Conservation (phyloP, 2,888 invertebrate genomes). For the Zelleria hepariella region DNA sequence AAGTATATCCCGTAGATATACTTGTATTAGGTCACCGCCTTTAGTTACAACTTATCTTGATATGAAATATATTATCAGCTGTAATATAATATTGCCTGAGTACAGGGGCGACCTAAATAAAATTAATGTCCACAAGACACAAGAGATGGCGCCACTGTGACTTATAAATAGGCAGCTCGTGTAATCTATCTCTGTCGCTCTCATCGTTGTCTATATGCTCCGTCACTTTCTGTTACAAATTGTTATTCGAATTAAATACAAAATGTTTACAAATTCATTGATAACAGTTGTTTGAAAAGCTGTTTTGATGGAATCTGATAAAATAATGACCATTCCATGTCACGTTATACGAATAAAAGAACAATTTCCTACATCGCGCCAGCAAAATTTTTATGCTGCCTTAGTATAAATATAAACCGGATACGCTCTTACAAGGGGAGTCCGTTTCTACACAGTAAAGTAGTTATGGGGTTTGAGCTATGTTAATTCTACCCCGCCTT, state of each 20-base stretch:
- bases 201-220: background rate
- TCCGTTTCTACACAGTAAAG: constrained; percentile 7
- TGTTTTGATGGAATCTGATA: background rate
- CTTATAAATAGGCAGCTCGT: background rate
- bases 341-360: background rate
- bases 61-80: too few relatives aligned
- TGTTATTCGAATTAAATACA: background rate
- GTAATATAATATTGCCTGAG: too few relatives aligned
- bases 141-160: background rate
- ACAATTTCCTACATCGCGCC: background rate
- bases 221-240: background rate
- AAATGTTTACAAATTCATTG: background rate
- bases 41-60: too few relatives aligned
- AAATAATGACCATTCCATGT: background rate
- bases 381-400: background rate
- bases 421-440: background rate
- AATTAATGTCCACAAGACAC: background rate
- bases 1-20: background rate
- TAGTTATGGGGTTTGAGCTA: constrained; percentile 4
- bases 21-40: too few relatives aligned
- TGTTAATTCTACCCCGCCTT: background rate
- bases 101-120: background rate
- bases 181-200: background rate
- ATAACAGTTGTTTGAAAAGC: background rate
- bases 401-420: background rate